Evolutionary conservation across 2,113 vertebrate species (phyloP).

Genomic region (Gobius niger): DNA sequence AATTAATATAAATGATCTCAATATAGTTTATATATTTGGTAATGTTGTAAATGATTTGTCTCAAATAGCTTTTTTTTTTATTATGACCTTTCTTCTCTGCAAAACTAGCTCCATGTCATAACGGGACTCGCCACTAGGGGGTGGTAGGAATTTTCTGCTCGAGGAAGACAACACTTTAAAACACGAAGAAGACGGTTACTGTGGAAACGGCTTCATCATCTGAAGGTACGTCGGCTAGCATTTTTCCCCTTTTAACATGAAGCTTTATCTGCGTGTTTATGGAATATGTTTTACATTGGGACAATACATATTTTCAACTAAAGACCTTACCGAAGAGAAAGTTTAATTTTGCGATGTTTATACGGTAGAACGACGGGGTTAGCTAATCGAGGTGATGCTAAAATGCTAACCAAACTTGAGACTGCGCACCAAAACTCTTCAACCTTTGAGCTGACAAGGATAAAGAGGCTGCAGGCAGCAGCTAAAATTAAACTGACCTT

Average conservation of each 20-base stretch:
- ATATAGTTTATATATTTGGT: too few relatives aligned
- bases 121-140: background rate
- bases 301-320: too few relatives aligned
- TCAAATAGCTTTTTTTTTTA: background rate
- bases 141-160: background rate
- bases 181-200: background rate
- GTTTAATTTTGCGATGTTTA: background rate
- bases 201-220: slow-evolving; percentile 2
- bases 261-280: background rate
- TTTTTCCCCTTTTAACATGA: background rate
- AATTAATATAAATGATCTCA: too few relatives aligned
- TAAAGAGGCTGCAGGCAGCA: too few relatives aligned
- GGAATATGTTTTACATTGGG: background rate
- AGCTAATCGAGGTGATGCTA: background rate
- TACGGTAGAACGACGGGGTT: background rate
- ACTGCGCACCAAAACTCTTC: too few relatives aligned
- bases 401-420: too few relatives aligned
- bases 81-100: background rate
- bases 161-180: background rate
- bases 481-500: too few relatives aligned
- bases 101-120: background rate
- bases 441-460: too few relatives aligned
- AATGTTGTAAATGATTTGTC: too few relatives aligned
- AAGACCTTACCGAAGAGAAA: too few relatives aligned
- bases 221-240: background rate